phyloP scores from a whole-genome alignment of 1,140 invertebrate genomes.

The Cydia splendana region DNA sequence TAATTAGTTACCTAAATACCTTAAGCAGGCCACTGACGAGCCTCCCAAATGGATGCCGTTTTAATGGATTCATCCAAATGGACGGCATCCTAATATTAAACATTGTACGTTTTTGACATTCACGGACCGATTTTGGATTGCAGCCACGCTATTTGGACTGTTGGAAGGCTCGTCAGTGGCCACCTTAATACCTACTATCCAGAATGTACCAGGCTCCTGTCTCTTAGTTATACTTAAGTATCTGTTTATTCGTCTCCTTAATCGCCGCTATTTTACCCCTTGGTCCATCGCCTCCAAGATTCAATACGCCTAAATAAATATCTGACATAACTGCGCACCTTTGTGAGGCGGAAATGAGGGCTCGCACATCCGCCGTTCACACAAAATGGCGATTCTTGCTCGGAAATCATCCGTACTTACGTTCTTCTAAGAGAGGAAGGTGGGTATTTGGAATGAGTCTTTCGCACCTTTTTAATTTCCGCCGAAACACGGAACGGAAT shows the following conservation, averaged over 20 bases:
- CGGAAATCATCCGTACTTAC: constrained; percentile 3
- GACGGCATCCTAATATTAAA: too few relatives aligned
- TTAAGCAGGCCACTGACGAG: too few relatives aligned
- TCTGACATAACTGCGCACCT: constrained; percentile 29
- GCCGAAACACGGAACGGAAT: constrained; percentile 21
- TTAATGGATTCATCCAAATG: too few relatives aligned
- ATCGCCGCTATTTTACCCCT: neutral
- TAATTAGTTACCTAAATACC: too few relatives aligned
- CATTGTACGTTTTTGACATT: too few relatives aligned
- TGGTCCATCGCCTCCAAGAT: neutral
- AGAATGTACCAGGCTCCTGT: too few relatives aligned
- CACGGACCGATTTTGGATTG: too few relatives aligned
- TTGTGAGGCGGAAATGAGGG: constrained; percentile 21
- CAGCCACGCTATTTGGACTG: too few relatives aligned
- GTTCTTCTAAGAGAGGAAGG: neutral
- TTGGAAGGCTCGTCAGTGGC: too few relatives aligned
- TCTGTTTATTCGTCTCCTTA: neutral
- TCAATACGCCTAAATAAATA: constrained; percentile 31
- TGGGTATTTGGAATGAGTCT: neutral
- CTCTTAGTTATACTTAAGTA: neutral
- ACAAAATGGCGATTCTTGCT: neutral
- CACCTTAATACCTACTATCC: too few relatives aligned
- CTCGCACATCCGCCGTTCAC: neutral
- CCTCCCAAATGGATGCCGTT: too few relatives aligned
- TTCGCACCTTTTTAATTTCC: constrained; percentile 30